Base-by-base conservation (phyloP, 2,113 vertebrate genomes). In the Cynoglossus semilaevis region DNA sequence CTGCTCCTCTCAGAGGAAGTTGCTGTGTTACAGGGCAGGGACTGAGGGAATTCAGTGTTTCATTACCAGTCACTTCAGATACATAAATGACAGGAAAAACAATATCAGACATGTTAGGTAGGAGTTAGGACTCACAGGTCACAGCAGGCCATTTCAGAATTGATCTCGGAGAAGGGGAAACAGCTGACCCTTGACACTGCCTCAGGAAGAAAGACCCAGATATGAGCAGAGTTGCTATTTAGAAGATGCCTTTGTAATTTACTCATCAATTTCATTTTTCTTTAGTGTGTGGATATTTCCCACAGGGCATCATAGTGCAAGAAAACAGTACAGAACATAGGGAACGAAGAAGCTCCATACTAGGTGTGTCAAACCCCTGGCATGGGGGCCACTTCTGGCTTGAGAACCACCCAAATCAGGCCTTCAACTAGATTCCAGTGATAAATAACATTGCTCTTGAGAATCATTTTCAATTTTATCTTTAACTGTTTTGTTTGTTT, bases 21-120 rank as follows among this genome's bases (percentile, higher is more conserved):
- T 1, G 12, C 16, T 16, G 14, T 43, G 36, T 10, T 35, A 35
- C n/a, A 49, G 40, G 44, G 40, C 22, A 35, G 45, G 59, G 60
- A 53, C 56, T 46, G 3, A 57, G 52, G 47, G 18, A 55, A 73
- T 66, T n/a, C 22, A 15, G 22, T 36, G 37, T 53, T 61, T 75
- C 55, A 58, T 72, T 64, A 72, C 64, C 55, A 58, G 58, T 36
- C 22, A 48, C 44, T 29, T 4, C 22, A 41, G 9, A 11, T 11
- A 49, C 51, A 70, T 29, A 41, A 46, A 63, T 52, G 45, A 8
- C 10, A 16, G 9, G 29, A 63, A 63, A 68, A 15, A 38, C 3
- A 19, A 12, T 36, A 57, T 19, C 15, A 34, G 17, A 47, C 40
- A 14, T 18, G 43, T 18, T 44, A 36, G 11, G 9, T 57, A 49